A percentile compares a stretch with the other conserved stretches of the same genome.
Evolutionary conservation across 2,113 vertebrate genomes (phyloP).

Genomic region (Gambusia affinis): DNA sequence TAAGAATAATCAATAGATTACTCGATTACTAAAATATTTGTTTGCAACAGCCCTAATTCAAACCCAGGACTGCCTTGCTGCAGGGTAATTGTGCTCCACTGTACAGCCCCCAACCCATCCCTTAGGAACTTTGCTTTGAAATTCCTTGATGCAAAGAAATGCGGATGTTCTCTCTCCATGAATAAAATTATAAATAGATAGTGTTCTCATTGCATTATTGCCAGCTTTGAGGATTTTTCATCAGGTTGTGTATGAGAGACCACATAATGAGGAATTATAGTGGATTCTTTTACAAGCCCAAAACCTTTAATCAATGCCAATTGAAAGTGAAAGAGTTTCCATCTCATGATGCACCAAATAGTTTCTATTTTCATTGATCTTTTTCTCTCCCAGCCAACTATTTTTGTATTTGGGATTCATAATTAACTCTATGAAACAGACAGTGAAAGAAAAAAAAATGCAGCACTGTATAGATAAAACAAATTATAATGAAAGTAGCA

Average conservation of each 20-base stretch:
- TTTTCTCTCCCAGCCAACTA: background rate
- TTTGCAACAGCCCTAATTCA: no score
- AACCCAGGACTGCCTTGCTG: no score
- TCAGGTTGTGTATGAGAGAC: background rate
- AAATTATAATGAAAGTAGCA: conserved; percentile 39
- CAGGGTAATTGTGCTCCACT: no score
- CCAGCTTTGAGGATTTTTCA: background rate
- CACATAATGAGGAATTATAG: background rate
- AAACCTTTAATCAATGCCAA: conserved; percentile 3
- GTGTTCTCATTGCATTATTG: no score
- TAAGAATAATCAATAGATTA: no score
- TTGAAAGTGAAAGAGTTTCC: background rate
- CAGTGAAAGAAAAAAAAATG: conserved; percentile 14
- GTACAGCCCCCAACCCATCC: no score
- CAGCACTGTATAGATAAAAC: background rate
- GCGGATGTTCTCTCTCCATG: no score
- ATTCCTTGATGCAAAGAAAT: no score
- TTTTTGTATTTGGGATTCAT: conserved; percentile 26
- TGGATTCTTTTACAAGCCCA: background rate
- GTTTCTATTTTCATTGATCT: background rate
- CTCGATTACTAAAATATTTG: no score
- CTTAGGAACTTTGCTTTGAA: no score
- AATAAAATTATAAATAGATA: no score
- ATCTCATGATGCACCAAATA: background rate
- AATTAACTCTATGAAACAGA: conserved; percentile 31